Base-by-base conservation (phyloP, 1,140 invertebrate genomes). In the Hylaeus volcanicus region DNA sequence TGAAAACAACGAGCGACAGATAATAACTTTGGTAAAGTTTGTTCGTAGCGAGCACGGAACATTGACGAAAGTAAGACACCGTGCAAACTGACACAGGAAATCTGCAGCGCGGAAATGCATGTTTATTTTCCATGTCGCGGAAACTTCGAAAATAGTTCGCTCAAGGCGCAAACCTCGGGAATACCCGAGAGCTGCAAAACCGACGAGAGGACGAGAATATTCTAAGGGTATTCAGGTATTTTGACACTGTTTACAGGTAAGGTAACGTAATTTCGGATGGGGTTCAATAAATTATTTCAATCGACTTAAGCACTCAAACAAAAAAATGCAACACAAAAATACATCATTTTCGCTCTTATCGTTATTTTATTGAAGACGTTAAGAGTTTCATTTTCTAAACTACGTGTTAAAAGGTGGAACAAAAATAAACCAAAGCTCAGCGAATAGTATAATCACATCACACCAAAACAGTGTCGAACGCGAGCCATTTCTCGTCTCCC, bases 11-110 rank as follows among this genome's bases (percentile, higher is more conserved):
- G 51, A 0, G 37, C 5, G 1, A 5, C 12, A 12, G 45, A 39
- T 73, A 73, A 73, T 41, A n/a, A 14, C 37, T 60, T 79, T 65
- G 65, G 55, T 39, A 64, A 79, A 79, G 11, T 79, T 79, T 48
- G 12, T 37, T 79, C 43, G 48, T 5, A 37, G 39, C 5, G 48
- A 12, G n/a, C 39, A 63, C 58, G 68, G 39, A 56, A 64, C 76
- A 79, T 73, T 64, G 76, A 73, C 41, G 63, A 60, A 66, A 68
- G 53, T 53, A 53, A 55, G 69, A 64, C 61, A 26, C 43, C 26
- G 43, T 5, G 43, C 12, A 15, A 74, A 51, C 15, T 43, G 61
- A 26, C 77, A 37, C 69, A 39, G 48, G 48, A 56, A 72, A 73
- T 79, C 77, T 74, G 26, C 48, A 79, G 12, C 11, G 0, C 3